Conservation (phyloP, 2,113 vertebrate species). For the Scopus umbretta region DNA sequence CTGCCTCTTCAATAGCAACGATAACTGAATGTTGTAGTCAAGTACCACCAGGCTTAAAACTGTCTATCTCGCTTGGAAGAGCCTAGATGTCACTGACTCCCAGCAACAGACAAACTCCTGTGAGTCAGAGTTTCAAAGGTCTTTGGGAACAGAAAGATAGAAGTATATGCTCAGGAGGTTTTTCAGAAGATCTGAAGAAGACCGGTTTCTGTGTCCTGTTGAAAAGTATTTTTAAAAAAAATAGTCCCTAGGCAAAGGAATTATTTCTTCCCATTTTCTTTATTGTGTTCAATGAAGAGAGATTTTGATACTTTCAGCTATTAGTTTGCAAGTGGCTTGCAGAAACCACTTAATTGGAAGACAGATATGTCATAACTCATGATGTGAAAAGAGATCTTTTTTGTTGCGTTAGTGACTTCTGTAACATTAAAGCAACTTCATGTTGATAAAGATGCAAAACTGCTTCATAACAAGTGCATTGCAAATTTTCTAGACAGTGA, state of each 20-base stretch:
- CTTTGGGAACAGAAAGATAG: neutral
- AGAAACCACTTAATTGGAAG: neutral
- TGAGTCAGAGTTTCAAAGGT: neutral
- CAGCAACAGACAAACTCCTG: neutral
- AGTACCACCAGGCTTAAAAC: neutral
- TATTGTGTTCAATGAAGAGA: neutral
- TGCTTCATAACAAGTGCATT: neutral
- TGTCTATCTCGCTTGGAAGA: neutral
- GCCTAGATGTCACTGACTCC: neutral
- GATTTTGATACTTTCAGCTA: neutral
- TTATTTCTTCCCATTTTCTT: neutral
- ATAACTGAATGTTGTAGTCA: neutral
- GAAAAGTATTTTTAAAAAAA: neutral
- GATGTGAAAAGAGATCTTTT: neutral
- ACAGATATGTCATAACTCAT: neutral
- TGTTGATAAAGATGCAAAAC: neutral
- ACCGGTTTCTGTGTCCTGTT: neutral
- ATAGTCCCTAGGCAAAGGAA: neutral
- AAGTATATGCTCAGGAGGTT: neutral
- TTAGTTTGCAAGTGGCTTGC: neutral
- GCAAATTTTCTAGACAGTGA: neutral
- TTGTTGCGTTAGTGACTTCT: neutral
- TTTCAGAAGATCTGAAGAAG: neutral
- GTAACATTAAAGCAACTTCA: neutral
- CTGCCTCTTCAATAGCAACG: neutral